Evolutionary conservation across 2,888 invertebrate species (phyloP), one percentile per base, ranked within the genome.

Genomic region (Melieria crassipennis): DNA sequence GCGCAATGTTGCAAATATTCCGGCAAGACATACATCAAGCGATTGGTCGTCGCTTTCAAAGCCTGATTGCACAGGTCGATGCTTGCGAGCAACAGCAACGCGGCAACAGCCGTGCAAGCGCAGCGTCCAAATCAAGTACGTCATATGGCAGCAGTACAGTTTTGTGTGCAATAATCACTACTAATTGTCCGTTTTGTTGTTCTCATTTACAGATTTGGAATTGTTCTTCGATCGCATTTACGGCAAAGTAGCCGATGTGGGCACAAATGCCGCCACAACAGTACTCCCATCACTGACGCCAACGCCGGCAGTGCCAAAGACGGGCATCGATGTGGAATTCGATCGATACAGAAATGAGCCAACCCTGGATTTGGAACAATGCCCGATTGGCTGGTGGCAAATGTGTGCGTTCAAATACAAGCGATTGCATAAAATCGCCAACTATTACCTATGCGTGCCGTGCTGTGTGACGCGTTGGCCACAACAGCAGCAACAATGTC

Each of bases 351-450:
- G 77, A 45, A 72, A 69, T 16, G 79, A 81, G 57, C 68, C 76
- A 45, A 70, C 65, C 45, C 76, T 78, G 48, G 81, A 82, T 74
- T 78, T 82, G 56, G 81, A 82, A n/a, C 79, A 79, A 69, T 81
- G 81, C 62, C 82, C 83, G 7, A 69, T 81, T 30, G 75, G 73
- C 43, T 83, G 83, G 82, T 83, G 83, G 83, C 76, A 78, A 65
- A 77, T 80, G 42, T 77, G 74, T 65, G 74, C 76, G 10, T 78
- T 70, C 55, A 70, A 71, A 9, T 83, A 77, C 74, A 78, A 78
- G 42, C 75, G 78, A 63, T 74, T 83, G 63, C 75, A 75, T 5
- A 78, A 79, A 75, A 74, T 82, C 50, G 78, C 82, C 7, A 74
- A 79, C 46, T 73, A 76, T 62, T 82, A 82, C 71, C 73, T 79